Conservation (phyloP, 92 coral and sea anemone species). For the Epizoanthus stellaris region DNA sequence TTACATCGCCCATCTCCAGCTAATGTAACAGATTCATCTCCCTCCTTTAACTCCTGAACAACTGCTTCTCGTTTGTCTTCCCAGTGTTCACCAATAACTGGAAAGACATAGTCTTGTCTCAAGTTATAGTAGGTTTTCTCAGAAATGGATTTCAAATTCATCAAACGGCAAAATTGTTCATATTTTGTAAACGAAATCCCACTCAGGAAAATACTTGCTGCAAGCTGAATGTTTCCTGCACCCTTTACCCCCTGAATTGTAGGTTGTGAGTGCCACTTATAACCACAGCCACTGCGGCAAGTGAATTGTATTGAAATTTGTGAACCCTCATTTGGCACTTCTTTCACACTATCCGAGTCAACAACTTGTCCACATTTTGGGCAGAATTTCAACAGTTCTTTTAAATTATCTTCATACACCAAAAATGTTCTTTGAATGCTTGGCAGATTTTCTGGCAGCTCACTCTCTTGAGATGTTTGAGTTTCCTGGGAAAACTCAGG, state of each 20-base stretch:
- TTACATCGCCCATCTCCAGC: constrained; percentile 49
- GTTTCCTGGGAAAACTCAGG: too few relatives aligned
- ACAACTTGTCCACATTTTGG: constrained; percentile 4
- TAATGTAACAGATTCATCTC: constrained; percentile 26
- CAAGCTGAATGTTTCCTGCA: constrained; percentile 28
- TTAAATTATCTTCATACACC: constrained; percentile 20
- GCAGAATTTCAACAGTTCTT: constrained; percentile 15
- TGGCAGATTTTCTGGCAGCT: too few relatives aligned
- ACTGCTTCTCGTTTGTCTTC: constrained; percentile 22
- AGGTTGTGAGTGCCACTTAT: constrained; percentile 42
- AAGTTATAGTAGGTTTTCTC: constrained; percentile 19
- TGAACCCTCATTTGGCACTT: constrained; percentile 34
- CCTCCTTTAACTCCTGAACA: constrained; percentile 1
- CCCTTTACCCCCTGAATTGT: constrained; percentile 29
- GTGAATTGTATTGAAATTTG: constrained; percentile 13
- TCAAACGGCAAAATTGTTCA: constrained; percentile 19
- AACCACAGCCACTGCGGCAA: constrained; percentile 46
- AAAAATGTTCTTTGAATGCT: not conserved
- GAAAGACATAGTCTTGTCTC: constrained; percentile 41
- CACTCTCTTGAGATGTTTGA: too few relatives aligned
- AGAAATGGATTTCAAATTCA: constrained; percentile 35
- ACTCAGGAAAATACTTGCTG: constrained; percentile 43
- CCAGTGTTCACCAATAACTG: constrained; percentile 39
- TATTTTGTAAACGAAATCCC: constrained; percentile 31
- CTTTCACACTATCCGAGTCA: not conserved